Evolutionary conservation across 2,113 vertebrate genomes (phyloP), one percentile per base, ranked within the genome.

Genomic region (Oryzias celebensis): DNA sequence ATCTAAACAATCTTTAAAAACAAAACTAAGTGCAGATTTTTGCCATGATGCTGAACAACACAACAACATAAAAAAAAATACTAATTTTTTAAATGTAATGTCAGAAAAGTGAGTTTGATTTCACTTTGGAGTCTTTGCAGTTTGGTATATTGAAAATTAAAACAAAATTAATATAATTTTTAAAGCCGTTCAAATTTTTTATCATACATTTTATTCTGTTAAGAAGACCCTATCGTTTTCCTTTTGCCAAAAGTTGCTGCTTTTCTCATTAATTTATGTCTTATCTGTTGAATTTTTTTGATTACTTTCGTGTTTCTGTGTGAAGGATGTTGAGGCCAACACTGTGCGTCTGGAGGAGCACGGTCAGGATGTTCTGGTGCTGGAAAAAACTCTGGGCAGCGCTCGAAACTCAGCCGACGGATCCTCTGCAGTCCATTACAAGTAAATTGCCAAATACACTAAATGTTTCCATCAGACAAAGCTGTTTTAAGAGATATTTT

Each of bases 271-370:
- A 26, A 26, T 26, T 26, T 26, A 26, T 5, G 26, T 26, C 26
- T 26, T 5, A 26, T 5, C 26, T 4, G 5, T 5, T 26, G 26
- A 26, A 4, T 28, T 28, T 28, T 28, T 28, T 28, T 5, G 26
- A 6, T 28, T 5, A 28, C 26, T 17, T 41, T 1, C 57, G 26
- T 71, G 51, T 54, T 26, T 56, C 17, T 75, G 49, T 77, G 68
- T 91, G 62, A 81, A 98, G 97, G 97, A 98, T 65, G 96, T 99
- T 70, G 97, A 99, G 85, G 97, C 97, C 67, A 99, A 99, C 90
- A 99, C 97, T n/a, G 97, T 99, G 64, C 95, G 97, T 86, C 92
- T 99, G 70, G 98, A 99, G 88, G 97, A 99, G 85, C 97, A 99
- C 14, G 94, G 95, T 83, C 95, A 96, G 90, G 97, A 98, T 71